phyloP scores from a whole-genome alignment of 2,888 invertebrate species.

The Tanytarsus gracilentus region DNA sequence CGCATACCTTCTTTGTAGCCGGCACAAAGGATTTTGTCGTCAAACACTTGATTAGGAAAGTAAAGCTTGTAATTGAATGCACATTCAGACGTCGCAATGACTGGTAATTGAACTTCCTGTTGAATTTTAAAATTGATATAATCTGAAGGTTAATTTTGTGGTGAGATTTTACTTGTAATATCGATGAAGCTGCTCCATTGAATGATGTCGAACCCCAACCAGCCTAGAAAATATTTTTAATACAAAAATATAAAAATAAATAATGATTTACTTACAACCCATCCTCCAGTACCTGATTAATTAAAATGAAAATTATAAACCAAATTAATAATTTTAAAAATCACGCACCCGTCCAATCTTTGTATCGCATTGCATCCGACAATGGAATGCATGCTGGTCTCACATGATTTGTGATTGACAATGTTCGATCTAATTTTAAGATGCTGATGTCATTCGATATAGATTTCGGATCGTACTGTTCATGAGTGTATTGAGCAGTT shows the following conservation, averaged over 20 bases:
- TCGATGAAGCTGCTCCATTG: slow-evolving; percentile 38
- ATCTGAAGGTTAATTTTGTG: background rate
- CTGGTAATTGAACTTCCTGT: slow-evolving; percentile 45
- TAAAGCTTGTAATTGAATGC: slow-evolving; percentile 42
- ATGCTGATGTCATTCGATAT: slow-evolving; percentile 73
- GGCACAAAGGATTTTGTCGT: slow-evolving; percentile 28
- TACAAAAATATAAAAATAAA: background rate
- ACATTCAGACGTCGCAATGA: slow-evolving; percentile 39
- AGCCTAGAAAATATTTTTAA: slow-evolving; percentile 44
- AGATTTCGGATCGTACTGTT: slow-evolving; percentile 52
- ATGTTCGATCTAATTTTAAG: slow-evolving; percentile 50
- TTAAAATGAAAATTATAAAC: too few relatives aligned
- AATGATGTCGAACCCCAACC: slow-evolving; percentile 68
- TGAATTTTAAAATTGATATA: slow-evolving; percentile 37
- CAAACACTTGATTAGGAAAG: slow-evolving; percentile 32
- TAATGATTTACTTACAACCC: background rate
- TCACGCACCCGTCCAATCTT: background rate
- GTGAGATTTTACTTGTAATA: slow-evolving; percentile 30
- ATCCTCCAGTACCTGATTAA: background rate
- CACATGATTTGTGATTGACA: slow-evolving; percentile 41
- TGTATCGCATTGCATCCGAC: background rate
- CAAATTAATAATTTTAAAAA: too few relatives aligned
- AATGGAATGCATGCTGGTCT: slow-evolving; percentile 17
- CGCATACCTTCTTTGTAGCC: slow-evolving; percentile 1
- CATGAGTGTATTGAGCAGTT: slow-evolving; percentile 54